Conservation (phyloP, 2,797 vertebrate genomes). For the Jordanella pulchra region DNA sequence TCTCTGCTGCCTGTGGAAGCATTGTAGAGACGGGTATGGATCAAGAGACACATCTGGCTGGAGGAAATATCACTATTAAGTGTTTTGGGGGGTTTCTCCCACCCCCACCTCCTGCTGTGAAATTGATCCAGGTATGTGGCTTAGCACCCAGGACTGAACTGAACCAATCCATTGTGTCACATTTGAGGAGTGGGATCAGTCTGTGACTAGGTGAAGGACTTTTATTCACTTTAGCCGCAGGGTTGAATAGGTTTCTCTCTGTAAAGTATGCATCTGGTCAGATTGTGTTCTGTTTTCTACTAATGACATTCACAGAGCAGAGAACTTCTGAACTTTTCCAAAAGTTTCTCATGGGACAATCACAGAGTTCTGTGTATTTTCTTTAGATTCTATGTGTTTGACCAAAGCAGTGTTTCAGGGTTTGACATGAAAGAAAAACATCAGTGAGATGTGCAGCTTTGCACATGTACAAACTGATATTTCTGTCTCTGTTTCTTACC, state of each 20-base stretch:
- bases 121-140: conserved; percentile 61
- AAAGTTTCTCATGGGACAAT: not conserved
- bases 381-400: not conserved
- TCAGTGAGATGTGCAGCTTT: too few relatives aligned
- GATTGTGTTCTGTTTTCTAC: conserved; percentile 7
- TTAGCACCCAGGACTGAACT: conserved; percentile 25
- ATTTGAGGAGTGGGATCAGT: conserved; percentile 18
- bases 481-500: not conserved
- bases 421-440: too few relatives aligned
- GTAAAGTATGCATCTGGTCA: conserved; percentile 9
- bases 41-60: conserved; percentile 74
- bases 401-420: not conserved
- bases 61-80: conserved; percentile 60
- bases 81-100: conserved; percentile 32
- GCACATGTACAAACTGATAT: not conserved
- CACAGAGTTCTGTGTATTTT: not conserved
- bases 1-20: conserved; percentile 15
- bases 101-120: conserved; percentile 20
- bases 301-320: conserved; percentile 24
- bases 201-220: conserved; percentile 5
- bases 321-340: not conserved
- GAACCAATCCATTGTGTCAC: conserved; percentile 27
- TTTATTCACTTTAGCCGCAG: not conserved
- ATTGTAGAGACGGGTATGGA: conserved; percentile 58
- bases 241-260: conserved; percentile 18